Base-by-base conservation (phyloP, 2,113 vertebrate genomes). In the Hippopotamus amphibius region DNA sequence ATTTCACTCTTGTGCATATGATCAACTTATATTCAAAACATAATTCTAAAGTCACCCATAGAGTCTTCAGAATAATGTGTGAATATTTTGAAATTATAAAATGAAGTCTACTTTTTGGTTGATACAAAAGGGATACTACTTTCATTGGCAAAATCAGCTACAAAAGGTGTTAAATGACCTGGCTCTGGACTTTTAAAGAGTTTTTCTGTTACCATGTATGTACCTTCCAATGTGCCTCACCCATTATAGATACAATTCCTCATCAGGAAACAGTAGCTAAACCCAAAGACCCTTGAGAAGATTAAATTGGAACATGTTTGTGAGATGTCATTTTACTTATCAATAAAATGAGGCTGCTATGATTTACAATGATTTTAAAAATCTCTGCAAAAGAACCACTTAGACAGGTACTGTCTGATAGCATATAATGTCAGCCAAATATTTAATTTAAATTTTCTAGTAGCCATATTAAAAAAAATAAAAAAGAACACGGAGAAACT, bases 21-120 rank as follows among this genome's bases (percentile, higher is more conserved):
- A 81, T 61, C 33, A 83, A 69, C 11, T 79, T 95, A 65, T 53
- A 85, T 48, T 79, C 26, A 90, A 84, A 97, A 57, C 15, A 76
- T 55, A 81, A 76, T 61, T 88, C 22, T 88, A 28, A 90, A 89
- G n/a, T 30, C 7, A 88, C 63, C 30, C 72, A 93, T 41, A 12
- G 59, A 91, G 30, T 22, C 79, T 26, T 77, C 74, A 69, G 22
- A 22, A 92, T 33, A 28, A 87, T 61, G 7, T 55, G 21, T 59
- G 1, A 66, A 19, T 87, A 90, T 57, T 79, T 86, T 82, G 57
- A 92, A 92, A 69, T 43, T 88, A 93, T 28, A 76, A 90, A 88
- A 55, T 79, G 30, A 89, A 82, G 24, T 81, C 41, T 59, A 59
- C 30, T 59, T 63, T 96, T 57, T 22, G 12, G 68, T 43, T 93